Conservation (phyloP, 2,113 vertebrate species). For the Ptyas mucosa region DNA sequence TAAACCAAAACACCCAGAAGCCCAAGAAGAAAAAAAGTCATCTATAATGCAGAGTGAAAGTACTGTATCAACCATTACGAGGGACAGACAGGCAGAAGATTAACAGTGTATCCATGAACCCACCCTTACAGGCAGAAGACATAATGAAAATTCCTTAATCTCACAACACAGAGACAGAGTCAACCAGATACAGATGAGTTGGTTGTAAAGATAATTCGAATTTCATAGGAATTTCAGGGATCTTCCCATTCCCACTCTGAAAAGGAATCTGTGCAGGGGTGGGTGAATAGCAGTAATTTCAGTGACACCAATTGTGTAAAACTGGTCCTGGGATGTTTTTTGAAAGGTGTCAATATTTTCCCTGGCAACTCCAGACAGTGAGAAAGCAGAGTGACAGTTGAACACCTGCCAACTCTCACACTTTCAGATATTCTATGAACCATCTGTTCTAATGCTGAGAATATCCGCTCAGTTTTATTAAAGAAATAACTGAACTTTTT, state of each 20-base stretch:
- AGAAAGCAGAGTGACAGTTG: slow-evolving; percentile 3
- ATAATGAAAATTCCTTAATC: not conserved
- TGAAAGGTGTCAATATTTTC: slow-evolving; percentile 13
- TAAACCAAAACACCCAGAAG: too few relatives aligned
- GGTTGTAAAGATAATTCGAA: not conserved
- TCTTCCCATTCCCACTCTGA: not conserved
- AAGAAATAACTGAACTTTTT: not conserved
- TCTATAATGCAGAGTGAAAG: too few relatives aligned
- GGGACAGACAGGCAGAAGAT: too few relatives aligned
- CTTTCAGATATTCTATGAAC: not conserved
- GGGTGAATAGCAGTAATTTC: not conserved
- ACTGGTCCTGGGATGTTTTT: not conserved
- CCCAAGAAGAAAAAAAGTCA: too few relatives aligned
- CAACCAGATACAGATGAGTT: not conserved
- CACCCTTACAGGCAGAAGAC: not conserved
- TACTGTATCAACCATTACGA: too few relatives aligned
- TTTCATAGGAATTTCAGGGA: not conserved
- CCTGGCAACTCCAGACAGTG: slow-evolving; percentile 3
- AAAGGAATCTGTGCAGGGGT: not conserved
- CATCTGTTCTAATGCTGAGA: slow-evolving; percentile 13
- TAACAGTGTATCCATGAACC: too few relatives aligned
- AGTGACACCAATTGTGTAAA: not conserved
- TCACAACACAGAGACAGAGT: not conserved
- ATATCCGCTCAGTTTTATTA: not conserved
- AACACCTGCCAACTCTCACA: slow-evolving; percentile 7